Conservation (phyloP, 2,888 invertebrate genomes). For the Chrysotoxum bicinctum region DNA sequence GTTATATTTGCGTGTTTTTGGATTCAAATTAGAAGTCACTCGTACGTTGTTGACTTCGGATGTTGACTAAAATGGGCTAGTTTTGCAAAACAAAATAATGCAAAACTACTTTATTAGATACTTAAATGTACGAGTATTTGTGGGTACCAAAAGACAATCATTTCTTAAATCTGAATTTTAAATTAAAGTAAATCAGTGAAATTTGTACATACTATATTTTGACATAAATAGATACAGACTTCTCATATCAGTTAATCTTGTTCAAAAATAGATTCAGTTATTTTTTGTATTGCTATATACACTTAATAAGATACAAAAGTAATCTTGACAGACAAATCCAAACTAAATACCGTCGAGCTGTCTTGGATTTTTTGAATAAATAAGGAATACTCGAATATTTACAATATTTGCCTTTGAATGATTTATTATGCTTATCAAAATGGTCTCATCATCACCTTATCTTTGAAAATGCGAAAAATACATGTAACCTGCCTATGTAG, state of each 20-base stretch:
- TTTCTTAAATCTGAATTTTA: too few relatives aligned
- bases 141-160: too few relatives aligned
- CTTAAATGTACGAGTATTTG: too few relatives aligned
- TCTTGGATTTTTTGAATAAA: background rate
- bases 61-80: too few relatives aligned
- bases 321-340: constrained; percentile 23
- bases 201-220: too few relatives aligned
- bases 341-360: constrained; percentile 34
- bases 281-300: constrained; percentile 3
- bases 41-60: too few relatives aligned
- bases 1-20: too few relatives aligned
- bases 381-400: constrained; percentile 4
- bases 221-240: too few relatives aligned
- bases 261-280: constrained; percentile 11
- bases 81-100: too few relatives aligned
- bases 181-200: too few relatives aligned
- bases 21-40: too few relatives aligned
- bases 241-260: background rate
- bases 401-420: constrained; percentile 6
- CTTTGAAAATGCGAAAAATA: background rate
- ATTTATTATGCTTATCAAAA: constrained; percentile 11
- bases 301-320: constrained; percentile 1
- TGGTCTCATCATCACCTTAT: background rate
- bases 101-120: too few relatives aligned
- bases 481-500: background rate